Base-by-base conservation (phyloP, 92 coral and sea anemone genomes). In the Desmophyllum pertusum region DNA sequence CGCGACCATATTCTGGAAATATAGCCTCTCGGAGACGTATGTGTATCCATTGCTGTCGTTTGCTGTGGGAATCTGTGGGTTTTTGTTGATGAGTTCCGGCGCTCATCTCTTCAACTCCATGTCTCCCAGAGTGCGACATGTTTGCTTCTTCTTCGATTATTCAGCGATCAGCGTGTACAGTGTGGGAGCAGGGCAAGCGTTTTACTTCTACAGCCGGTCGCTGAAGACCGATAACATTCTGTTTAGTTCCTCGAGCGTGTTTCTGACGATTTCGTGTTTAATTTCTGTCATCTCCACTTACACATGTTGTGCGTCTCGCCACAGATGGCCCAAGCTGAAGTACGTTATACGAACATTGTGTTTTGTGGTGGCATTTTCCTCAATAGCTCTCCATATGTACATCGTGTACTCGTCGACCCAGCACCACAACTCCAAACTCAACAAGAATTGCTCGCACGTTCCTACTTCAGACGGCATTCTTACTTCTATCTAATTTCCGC, bases 81-180 rank as follows among this genome's bases (percentile, higher is more conserved):
- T 97, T 75, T 83, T 93, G 30, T 78, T 93, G 69, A 97, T 97
- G 99, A 97, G 99, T 79, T 92, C 94, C 1, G 98, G 99, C 11
- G 98, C 99, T 17, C 99, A 97, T 81, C 95, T 92, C 63, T 97
- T 97, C 68, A 97, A 97, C 46, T 97, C 94, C 38, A 97, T 97
- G 99, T 97, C 99, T 57, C 99, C 99, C 0, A 78, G 99, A 73
- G 88, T 90, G 5, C 91, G 99, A 21, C 99, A 97, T 70, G 87
- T 90, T 42, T 97, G 99, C 46, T 97, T 97, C 89, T 97, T 92
- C 84, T 94, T 96, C 82, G 99, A 97, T 73, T 97, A 97, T 70
- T 91, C 97, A 4, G 99, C 99, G 48, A 97, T 97, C 21, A 90
- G 98, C 51, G 94, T 94, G 0, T 94, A 97, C 86, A 92, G 99